Evolutionary conservation across 2,888 invertebrate species (phyloP), one percentile per base, ranked within the genome.

Genomic region (Rhingia rostrata): DNA sequence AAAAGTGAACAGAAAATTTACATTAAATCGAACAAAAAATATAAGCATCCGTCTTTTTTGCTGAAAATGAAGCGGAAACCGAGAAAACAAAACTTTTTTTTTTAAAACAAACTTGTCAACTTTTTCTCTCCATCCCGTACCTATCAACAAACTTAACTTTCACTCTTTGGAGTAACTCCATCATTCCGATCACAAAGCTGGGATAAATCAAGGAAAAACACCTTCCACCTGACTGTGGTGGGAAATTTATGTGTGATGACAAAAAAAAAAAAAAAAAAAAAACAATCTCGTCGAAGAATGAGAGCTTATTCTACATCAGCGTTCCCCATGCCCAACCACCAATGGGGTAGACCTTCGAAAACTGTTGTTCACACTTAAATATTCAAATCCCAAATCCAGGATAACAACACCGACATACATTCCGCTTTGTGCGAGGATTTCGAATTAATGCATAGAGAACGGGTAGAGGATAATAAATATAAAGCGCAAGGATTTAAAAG

Each of bases 1-100:
- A 72, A 58, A 82, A 63, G 64, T 60, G 64, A 63, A 75, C 75
- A 64, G 14, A 63, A 66, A 82, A 72, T 82, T 82, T 82, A 61
- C 82, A 82, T 82, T 61, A 39, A 77, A 66, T 41, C 32, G 41
- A 54, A 73, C 9, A 64, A 47, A 63, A 54, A 43, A 53, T 7
- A 43, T 14, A 58, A 66, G n/a, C n/a, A 56, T 30, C 51, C 30
- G n/a, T 14, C 33, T 33, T 37, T 43, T 51, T 73, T 12, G 35
- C 33, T 53, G 56, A 74, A 67, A 78, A 63, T 63, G 78, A 78
- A 61, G 49, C 39, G 60, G 56, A 67, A 61, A 54, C 32, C 7
- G 35, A 43, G 32, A 45, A 45, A 51, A 54, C n/a, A 49, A 54
- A 66, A 54, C 30, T 70, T 75, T 66, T 41, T 3, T 74, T 73